Base-by-base conservation (phyloP, 2,888 invertebrate genomes). In the Orthonevra nobilis region DNA sequence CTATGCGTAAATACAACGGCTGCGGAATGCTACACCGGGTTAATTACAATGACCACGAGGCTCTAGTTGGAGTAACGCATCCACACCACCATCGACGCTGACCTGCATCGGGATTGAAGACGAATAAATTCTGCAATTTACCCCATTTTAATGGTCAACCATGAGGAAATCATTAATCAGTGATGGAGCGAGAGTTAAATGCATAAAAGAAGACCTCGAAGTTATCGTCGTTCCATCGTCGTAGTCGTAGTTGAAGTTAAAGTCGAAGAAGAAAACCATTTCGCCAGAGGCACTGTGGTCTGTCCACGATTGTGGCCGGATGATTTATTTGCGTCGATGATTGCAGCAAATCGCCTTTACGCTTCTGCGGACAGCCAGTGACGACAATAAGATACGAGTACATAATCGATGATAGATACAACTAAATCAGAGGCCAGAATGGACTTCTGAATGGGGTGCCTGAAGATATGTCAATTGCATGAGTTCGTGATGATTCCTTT, bases 91-190 rank as follows among this genome's bases (percentile, higher is more conserved):
- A 15, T 17, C 20, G 6, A n/a, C 15, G 30, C 30, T 58, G 48
- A 56, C 61, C 63, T 28, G 40, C 40, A 52, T 50, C 6, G 23
- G 34, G 38, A 40, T 26, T 19, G 32, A 23, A 60, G 69, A 40
- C 28, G 56, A 56, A 70, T 70, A 56, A 58, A 63, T 63, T 69
- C 63, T 50, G 14, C 70, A 77, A 64, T 75, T 69, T 50, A 42
- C 36, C 66, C 19, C 63, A 70, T 40, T 66, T 36, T 61, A 50
- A 73, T 79, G 73, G 79, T 68, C 79, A 79, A 36, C 79, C 79
- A 79, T 79, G 73, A 79, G 73, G 79, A 73, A 79, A 61, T 61
- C 73, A 79, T 79, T 79, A 79, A 79, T 79, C 79, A 73, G 66
- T 26, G 56, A 14, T 38, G 32, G 50, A 26, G 63, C 52, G 34